Evolutionary conservation across 1,140 invertebrate genomes (phyloP).

Genomic region (Pararge aegeria): DNA sequence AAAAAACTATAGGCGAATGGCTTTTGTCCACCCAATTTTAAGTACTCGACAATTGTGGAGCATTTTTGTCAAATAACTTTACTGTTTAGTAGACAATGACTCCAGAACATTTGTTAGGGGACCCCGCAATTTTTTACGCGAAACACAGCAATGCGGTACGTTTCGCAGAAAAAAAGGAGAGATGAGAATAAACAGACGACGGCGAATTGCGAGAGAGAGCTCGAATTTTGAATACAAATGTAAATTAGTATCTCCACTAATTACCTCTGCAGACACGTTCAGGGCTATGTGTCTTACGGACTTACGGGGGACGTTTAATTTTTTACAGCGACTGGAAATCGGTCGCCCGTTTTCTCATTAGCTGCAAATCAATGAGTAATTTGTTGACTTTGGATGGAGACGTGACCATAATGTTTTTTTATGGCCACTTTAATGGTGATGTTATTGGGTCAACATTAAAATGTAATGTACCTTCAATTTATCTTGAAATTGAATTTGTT

Average conservation of each 20-base stretch:
- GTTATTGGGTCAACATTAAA: slow-evolving; percentile 12
- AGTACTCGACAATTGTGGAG: slow-evolving; percentile 14
- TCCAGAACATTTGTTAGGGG: slow-evolving; percentile 68
- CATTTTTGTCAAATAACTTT: slow-evolving; percentile 26
- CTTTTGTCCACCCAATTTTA: background rate
- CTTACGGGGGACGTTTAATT: slow-evolving; percentile 68
- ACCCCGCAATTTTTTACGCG: slow-evolving; percentile 72
- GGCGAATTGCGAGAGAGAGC: slow-evolving; percentile 75
- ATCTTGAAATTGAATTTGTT: background rate
- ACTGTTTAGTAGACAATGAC: slow-evolving; percentile 53
- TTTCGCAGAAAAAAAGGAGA: slow-evolving; percentile 66
- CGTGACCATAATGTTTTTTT: slow-evolving; percentile 34
- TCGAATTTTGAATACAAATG: slow-evolving; percentile 82
- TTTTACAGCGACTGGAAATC: slow-evolving; percentile 62
- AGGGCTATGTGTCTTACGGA: slow-evolving; percentile 74
- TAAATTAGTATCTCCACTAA: slow-evolving; percentile 81
- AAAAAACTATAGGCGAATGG: too few species aligned
- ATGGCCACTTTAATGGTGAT: slow-evolving; percentile 17
- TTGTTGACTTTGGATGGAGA: slow-evolving; percentile 45
- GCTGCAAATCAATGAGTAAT: slow-evolving; percentile 65
- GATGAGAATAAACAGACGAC: slow-evolving; percentile 78
- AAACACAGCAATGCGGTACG: slow-evolving; percentile 77
- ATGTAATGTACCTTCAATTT: background rate
- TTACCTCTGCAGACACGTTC: slow-evolving; percentile 75
- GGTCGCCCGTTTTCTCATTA: slow-evolving; percentile 70